Percentiles rank a stretch among this genome's conserved stretches.
Evolutionary conservation across 1,140 invertebrate species (phyloP).

Genomic region (Tetramorium alpestre): DNA sequence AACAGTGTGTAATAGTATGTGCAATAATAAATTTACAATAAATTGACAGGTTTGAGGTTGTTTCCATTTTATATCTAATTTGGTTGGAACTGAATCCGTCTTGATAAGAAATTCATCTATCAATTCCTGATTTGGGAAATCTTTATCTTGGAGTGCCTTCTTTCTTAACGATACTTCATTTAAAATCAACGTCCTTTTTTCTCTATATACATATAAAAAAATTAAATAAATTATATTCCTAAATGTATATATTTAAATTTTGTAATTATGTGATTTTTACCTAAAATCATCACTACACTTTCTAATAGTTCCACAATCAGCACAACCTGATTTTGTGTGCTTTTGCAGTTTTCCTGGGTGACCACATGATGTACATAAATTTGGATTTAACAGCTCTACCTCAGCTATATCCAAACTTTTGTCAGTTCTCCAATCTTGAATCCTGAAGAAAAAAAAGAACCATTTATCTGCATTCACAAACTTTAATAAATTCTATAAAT

Average conservation of each 20-base stretch:
- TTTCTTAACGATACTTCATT: constrained; percentile 90
- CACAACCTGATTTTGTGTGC: constrained; percentile 89
- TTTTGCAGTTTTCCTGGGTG: constrained; percentile 88
- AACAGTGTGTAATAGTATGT: neutral
- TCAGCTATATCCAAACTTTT: constrained; percentile 86
- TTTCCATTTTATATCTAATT: constrained; percentile 87
- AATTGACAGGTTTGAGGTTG: constrained; percentile 90
- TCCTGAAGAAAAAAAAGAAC: constrained; percentile 75
- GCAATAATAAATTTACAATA: constrained; percentile 83
- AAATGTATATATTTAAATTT: neutral
- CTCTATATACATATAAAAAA: constrained; percentile 83
- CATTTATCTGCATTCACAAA: neutral
- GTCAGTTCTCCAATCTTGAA: constrained; percentile 88
- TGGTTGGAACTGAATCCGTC: constrained; percentile 83
- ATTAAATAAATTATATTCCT: constrained; percentile 37
- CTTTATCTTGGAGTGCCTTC: constrained; percentile 88
- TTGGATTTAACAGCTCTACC: constrained; percentile 86
- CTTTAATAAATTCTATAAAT: neutral
- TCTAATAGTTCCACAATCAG: constrained; percentile 86
- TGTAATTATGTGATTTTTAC: constrained; percentile 77
- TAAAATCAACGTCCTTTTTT: constrained; percentile 87
- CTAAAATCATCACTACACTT: constrained; percentile 88
- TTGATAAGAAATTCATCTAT: constrained; percentile 91
- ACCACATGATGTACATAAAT: constrained; percentile 89
- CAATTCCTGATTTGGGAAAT: constrained; percentile 90